Percentiles rank a stretch among this genome's conserved stretches.
These are phyloP conservation scores for Platygyra sinensis DNA, from an alignment of 64 coral and sea anemone genomes.

Conservation along the genomic window DNA sequence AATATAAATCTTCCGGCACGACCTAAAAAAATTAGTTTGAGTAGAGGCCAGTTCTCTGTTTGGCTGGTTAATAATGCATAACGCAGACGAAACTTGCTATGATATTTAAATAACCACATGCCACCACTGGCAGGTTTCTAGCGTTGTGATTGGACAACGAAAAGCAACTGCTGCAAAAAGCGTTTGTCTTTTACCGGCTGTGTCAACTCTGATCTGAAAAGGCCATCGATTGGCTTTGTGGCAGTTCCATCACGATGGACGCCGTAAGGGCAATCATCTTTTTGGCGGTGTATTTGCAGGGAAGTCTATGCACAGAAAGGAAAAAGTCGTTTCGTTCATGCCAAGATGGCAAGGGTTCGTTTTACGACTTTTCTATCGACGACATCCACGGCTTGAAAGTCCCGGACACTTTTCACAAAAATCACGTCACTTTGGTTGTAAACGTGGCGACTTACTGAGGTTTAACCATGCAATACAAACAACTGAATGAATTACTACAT, in stretches of 20 bases:
- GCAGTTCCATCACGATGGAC: background rate
- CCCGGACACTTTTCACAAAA: slow-evolving; percentile 15
- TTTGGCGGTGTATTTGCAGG: slow-evolving; percentile 1
- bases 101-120: slow-evolving; percentile 1
- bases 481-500: slow-evolving; percentile 65
- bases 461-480: slow-evolving; percentile 58
- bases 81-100: background rate
- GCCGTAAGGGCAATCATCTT: background rate
- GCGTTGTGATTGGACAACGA: background rate
- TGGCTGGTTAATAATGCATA: slow-evolving; percentile 6
- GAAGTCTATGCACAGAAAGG: background rate
- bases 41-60: background rate
- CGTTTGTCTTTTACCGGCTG: background rate
- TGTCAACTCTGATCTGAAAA: background rate
- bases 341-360: background rate
- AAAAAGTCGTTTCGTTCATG: slow-evolving; percentile 29
- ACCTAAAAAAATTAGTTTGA: background rate
- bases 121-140: background rate
- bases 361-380: slow-evolving; percentile 20
- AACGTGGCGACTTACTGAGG: slow-evolving; percentile 74
- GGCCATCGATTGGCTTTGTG: background rate
- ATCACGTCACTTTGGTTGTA: slow-evolving; percentile 38
- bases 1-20: background rate
- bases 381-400: slow-evolving; percentile 18
- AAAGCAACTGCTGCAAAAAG: background rate